A percentile compares a stretch with the other conserved stretches of the same genome.
phyloP scores from a whole-genome alignment of 2,113 vertebrate genomes.

The Nicator chloris region DNA sequence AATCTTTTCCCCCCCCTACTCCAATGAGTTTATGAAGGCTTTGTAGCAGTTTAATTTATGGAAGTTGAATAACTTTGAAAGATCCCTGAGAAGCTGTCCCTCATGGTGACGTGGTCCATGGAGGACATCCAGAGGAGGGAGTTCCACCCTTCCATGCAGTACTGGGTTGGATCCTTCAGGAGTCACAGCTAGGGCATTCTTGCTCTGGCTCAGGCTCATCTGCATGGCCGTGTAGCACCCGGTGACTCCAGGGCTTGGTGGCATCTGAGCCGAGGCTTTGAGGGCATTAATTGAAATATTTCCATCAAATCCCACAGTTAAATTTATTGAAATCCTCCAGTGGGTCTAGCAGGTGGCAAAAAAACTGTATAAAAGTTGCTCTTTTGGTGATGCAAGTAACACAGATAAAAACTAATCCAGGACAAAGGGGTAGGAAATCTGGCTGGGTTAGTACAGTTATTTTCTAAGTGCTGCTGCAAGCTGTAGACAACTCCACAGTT shows the following conservation, averaged over 20 bases:
- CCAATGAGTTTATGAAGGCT: not conserved
- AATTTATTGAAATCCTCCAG: not conserved
- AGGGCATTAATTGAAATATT: not conserved
- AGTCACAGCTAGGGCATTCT: not conserved
- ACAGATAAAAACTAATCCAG: not conserved
- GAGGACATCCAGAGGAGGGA: not conserved
- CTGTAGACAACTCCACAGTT: not conserved
- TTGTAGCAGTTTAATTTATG: not conserved
- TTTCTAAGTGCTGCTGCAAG: not conserved
- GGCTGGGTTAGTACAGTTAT: not conserved
- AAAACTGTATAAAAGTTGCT: not conserved
- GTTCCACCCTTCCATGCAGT: not conserved
- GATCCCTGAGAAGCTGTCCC: fast-evolving
- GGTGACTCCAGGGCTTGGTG: not conserved
- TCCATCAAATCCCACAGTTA: not conserved
- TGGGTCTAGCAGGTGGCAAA: not conserved
- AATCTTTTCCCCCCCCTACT: fast-evolving
- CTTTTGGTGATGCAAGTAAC: not conserved
- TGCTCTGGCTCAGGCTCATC: not conserved
- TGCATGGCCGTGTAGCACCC: not conserved
- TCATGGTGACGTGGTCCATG: not conserved
- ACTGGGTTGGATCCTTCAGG: not conserved
- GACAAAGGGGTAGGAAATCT: not conserved
- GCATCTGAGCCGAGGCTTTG: not conserved
- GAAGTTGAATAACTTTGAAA: not conserved